Evolutionary conservation across 2,113 vertebrate genomes (phyloP).

Genomic region (Menidia beryllina): DNA sequence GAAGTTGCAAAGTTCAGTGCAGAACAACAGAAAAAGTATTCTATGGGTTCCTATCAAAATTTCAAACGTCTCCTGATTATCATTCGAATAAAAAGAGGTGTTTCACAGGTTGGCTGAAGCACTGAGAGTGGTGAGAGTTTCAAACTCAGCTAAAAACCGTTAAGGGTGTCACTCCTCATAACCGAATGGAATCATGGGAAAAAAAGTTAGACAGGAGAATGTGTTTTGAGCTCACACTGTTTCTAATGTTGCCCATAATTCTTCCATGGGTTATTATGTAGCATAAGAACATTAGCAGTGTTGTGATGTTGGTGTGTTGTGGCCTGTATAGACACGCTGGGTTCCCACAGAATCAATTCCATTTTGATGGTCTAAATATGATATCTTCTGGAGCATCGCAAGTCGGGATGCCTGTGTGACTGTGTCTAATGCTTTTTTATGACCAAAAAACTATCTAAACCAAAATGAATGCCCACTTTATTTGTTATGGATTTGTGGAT

Average conservation of each 20-base stretch:
- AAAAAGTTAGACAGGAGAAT: neutral
- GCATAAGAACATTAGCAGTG: neutral
- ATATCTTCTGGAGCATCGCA: neutral
- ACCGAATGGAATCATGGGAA: neutral
- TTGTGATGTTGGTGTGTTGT: neutral
- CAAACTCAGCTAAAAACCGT: slow-evolving; percentile 3
- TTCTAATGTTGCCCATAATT: neutral
- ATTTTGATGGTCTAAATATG: neutral
- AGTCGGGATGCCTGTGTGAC: neutral
- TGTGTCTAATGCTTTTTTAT: neutral
- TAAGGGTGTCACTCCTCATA: slow-evolving; percentile 19
- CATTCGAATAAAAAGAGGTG: neutral
- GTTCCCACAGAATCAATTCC: neutral
- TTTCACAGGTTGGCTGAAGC: slow-evolving; percentile 5
- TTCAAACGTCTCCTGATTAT: slow-evolving; percentile 13
- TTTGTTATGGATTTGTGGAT: neutral
- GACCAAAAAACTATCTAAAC: neutral
- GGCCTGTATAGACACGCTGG: neutral
- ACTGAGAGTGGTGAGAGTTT: neutral
- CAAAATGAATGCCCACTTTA: neutral
- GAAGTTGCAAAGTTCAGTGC: no score
- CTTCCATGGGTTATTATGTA: slow-evolving; percentile 1
- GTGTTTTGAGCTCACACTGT: neutral
- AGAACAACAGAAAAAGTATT: no score
- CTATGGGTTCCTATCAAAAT: neutral